phyloP scores from a whole-genome alignment of 2,113 vertebrate species.

The Chamaetylas fuelleborni region DNA sequence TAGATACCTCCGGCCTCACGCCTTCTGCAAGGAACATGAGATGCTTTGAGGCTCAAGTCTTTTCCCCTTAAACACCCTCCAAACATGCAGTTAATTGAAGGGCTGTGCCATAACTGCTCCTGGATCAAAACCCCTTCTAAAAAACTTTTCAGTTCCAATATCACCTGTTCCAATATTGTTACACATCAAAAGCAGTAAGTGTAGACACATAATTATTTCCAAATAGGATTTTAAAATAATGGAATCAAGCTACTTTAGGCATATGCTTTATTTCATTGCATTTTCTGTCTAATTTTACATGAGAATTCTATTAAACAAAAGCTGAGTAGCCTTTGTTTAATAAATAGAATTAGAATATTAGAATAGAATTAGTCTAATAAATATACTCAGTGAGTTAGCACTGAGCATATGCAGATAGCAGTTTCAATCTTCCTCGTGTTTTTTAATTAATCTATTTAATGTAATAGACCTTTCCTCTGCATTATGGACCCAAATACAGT shows the following conservation, averaged over 20 bases:
- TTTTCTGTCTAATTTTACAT: background rate
- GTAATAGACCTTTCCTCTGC: background rate
- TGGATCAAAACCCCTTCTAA: background rate
- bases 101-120: background rate
- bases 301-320: background rate
- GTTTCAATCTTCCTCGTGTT: background rate
- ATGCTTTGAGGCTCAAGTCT: background rate
- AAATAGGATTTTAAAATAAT: background rate
- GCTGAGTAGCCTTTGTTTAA: background rate
- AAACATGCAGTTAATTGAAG: background rate
- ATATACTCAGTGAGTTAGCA: background rate
- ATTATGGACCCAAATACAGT: background rate
- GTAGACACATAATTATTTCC: background rate
- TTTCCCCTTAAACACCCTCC: background rate
- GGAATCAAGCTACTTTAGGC: background rate
- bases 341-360: too few relatives aligned
- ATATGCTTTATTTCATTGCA: background rate
- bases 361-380: too few relatives aligned
- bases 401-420: background rate
- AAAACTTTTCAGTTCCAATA: background rate
- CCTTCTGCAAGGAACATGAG: background rate
- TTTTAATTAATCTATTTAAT: background rate
- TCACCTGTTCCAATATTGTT: background rate
- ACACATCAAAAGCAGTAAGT: background rate
- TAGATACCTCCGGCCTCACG: background rate